Conservation (phyloP, 2,113 vertebrate species). For the Marmota flaviventris region DNA sequence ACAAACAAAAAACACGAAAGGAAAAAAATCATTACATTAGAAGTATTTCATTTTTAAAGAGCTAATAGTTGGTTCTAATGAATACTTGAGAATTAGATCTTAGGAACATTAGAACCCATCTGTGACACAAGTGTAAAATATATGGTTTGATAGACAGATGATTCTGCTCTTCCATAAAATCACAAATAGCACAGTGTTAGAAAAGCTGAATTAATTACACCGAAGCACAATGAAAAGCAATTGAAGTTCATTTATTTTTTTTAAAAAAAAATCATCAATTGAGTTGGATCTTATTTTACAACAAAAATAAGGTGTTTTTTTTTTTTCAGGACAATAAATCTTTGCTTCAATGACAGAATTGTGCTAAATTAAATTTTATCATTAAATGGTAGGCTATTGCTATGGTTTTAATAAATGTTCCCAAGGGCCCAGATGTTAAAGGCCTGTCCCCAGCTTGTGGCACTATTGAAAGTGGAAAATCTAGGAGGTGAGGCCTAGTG, state of each 20-base stretch:
- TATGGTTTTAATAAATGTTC: neutral
- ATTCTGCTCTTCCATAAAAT: neutral
- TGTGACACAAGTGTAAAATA: neutral
- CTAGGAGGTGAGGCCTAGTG: neutral
- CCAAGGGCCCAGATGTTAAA: neutral
- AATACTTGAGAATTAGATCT: neutral
- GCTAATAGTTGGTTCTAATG: neutral
- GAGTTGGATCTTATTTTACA: neutral
- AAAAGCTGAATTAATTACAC: neutral
- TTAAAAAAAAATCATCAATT: neutral
- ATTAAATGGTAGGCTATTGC: neutral
- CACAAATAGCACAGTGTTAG: neutral
- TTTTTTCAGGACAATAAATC: neutral
- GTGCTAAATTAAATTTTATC: neutral
- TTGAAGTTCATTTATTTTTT: neutral
- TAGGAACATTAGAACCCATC: neutral
- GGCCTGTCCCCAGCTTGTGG: no score
- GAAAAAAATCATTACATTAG: neutral
- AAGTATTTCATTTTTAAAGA: constrained; percentile 10
- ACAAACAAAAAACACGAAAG: neutral
- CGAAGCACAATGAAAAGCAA: neutral
- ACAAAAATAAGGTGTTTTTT: neutral
- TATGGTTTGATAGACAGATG: neutral
- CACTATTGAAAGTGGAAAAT: no score
- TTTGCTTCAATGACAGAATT: neutral